A percentile compares a stretch with the other conserved stretches of the same genome.
These are phyloP conservation scores for Pseudomugil tenellus DNA, from an alignment of 2,797 vertebrate species.

Conservation along the genomic window DNA sequence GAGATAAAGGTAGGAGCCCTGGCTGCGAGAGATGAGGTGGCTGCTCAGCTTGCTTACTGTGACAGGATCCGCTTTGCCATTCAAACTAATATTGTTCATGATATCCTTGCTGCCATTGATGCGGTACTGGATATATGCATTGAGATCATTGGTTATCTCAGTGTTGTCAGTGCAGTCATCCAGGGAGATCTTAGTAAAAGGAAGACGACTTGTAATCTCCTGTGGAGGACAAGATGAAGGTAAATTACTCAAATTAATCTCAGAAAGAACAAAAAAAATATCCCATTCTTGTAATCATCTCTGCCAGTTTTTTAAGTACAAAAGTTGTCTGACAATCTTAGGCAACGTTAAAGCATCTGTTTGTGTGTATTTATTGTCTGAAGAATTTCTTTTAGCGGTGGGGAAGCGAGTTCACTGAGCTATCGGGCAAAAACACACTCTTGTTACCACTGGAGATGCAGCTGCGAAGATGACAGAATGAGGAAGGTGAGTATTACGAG, in stretches of 20 bases:
- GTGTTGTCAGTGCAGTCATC: slow-evolving; percentile 90
- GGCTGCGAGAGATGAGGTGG: slow-evolving; percentile 93
- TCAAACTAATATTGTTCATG: slow-evolving; percentile 94
- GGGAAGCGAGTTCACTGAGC: slow-evolving; percentile 34
- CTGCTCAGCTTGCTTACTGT: slow-evolving; percentile 92
- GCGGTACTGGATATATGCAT: slow-evolving; percentile 93
- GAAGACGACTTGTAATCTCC: slow-evolving; percentile 90
- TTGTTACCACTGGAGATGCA: slow-evolving; percentile 39
- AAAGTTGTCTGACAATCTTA: slow-evolving; percentile 33
- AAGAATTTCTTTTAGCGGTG: slow-evolving; percentile 40
- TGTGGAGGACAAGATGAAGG: slow-evolving; percentile 56
- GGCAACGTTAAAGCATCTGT: slow-evolving; percentile 17
- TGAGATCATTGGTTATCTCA: slow-evolving; percentile 91
- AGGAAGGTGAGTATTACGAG: slow-evolving; percentile 54
- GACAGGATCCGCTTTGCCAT: slow-evolving; percentile 90
- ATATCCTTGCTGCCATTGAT: slow-evolving; percentile 91
- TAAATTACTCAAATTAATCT: not conserved
- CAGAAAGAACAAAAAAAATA: not conserved
- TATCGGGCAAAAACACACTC: slow-evolving; percentile 63
- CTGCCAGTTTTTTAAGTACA: slow-evolving; percentile 3
- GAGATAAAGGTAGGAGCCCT: slow-evolving; percentile 96
- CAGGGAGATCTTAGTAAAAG: slow-evolving; percentile 89
- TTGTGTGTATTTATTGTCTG: slow-evolving; percentile 36
- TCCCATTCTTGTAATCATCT: not conserved
- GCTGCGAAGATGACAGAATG: slow-evolving; percentile 33